Base-by-base conservation (phyloP, 2,797 vertebrate species). In the Rhynchotus rufescens region DNA sequence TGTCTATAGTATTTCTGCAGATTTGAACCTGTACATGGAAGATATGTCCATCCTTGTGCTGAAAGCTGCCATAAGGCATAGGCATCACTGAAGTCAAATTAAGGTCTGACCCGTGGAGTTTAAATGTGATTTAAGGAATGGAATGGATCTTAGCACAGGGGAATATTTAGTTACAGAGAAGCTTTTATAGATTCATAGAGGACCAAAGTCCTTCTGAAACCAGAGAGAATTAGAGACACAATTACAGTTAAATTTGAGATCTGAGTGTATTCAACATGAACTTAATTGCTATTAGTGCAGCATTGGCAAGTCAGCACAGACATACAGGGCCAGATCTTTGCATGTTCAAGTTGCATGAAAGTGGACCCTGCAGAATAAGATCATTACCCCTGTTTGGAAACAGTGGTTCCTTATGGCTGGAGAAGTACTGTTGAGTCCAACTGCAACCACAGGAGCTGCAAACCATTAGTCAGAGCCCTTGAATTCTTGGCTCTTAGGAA, bases 231-330 rank as follows among this genome's bases (percentile, higher is more conserved):
- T 75, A 51, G 1, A 1, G 45, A 87, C 15, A 12, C 14, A 56
- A 4, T 66, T 25, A 56, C 49, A 69, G 16, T 66, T 75, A 60
- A 75, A 69, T 4, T 21, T 74, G 71, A 52, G 57, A 32, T 74
- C 47, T 68, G 47, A 15, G 23, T 15, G 12, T 1, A 1, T 69
- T 84, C 64, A 84, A 60, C 44, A 56, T 6, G 68, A 73, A 74
- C 34, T 66, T 80, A 22, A 83, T 62, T 89, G 45, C 81, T 17
- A 62, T 73, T 56, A 84, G 5, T 52, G 52, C 67, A 61, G 56
- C 51, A 72, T 30, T 56, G 61, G 19, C 30, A 89, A 80, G 67
- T 90, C 68, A 93, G 86, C 68, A 88, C 67, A 67, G 85, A 84
- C 42, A 66, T n/a, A 76, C 12, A 86, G 71, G 30, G 66, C 19